These are phyloP conservation scores for Oxyura jamaicensis DNA, from an alignment of 2,113 vertebrate species.

Conservation along the genomic window DNA sequence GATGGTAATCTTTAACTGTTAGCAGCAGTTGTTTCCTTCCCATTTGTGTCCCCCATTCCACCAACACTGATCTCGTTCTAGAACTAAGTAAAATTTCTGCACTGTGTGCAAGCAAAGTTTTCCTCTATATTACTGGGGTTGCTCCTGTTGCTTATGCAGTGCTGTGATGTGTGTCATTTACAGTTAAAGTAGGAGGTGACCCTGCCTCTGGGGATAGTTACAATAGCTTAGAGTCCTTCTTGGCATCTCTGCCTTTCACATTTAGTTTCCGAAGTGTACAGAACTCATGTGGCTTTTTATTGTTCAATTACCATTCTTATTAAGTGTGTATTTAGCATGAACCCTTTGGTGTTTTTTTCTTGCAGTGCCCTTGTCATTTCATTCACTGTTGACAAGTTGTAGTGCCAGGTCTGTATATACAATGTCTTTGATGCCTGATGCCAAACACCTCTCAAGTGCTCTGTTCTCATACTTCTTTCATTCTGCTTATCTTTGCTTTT, in stretches of 20 bases:
- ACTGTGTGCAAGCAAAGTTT: not conserved
- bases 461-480: not conserved
- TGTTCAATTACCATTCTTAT: not conserved
- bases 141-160: not conserved
- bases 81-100: not conserved
- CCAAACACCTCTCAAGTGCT: slow-evolving; percentile 11
- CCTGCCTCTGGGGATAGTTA: not conserved
- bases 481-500: slow-evolving; percentile 53
- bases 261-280: not conserved
- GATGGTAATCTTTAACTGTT: not conserved
- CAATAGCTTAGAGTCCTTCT: not conserved
- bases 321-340: slow-evolving; percentile 32
- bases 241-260: not conserved
- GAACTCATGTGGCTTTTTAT: not conserved
- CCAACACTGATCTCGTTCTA: not conserved
- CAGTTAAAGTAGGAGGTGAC: not conserved
- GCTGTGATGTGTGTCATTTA: not conserved
- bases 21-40: not conserved
- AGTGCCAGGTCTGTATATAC: slow-evolving; percentile 61
- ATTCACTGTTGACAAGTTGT: slow-evolving; percentile 67
- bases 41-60: not conserved
- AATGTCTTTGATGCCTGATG: slow-evolving; percentile 53
- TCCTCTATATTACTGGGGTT: not conserved
- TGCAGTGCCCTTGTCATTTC: slow-evolving; percentile 66
- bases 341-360: slow-evolving; percentile 50